Conservation (phyloP, 2,797 vertebrate species). For the Myotis vivesi region DNA sequence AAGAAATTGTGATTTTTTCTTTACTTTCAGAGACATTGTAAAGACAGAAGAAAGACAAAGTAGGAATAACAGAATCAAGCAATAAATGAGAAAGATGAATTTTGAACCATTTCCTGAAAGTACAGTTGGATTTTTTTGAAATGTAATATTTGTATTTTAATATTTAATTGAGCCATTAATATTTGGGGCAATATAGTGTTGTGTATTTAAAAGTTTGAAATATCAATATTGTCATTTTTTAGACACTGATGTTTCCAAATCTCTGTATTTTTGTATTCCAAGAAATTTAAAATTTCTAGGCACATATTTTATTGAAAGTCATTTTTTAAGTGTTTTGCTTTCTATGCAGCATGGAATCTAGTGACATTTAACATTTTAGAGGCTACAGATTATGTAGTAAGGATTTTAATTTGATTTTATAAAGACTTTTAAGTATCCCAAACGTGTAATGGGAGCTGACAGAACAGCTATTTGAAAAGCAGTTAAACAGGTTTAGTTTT, state of each 20-base stretch:
- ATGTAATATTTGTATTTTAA: constrained; percentile 1
- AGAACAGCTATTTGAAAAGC: background rate
- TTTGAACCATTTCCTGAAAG: background rate
- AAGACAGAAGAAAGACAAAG: background rate
- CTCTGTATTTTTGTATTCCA: background rate
- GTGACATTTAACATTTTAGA: background rate
- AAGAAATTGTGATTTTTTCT: background rate
- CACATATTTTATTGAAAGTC: background rate
- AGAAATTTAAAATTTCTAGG: background rate
- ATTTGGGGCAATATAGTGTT: background rate
- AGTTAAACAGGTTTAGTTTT: background rate
- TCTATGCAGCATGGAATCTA: background rate
- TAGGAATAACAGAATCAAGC: background rate
- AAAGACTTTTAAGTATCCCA: background rate
- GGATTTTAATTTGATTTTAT: background rate
- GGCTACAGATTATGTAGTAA: background rate
- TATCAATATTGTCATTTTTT: background rate
- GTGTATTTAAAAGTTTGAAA: background rate
- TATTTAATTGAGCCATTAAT: background rate
- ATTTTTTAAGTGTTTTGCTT: background rate
- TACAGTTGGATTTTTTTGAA: background rate
- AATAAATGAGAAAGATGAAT: background rate
- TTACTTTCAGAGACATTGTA: background rate
- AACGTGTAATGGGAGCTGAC: background rate
- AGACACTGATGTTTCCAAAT: background rate